Base-by-base conservation (phyloP, 2,797 vertebrate species). In the Myotis planiceps region DNA sequence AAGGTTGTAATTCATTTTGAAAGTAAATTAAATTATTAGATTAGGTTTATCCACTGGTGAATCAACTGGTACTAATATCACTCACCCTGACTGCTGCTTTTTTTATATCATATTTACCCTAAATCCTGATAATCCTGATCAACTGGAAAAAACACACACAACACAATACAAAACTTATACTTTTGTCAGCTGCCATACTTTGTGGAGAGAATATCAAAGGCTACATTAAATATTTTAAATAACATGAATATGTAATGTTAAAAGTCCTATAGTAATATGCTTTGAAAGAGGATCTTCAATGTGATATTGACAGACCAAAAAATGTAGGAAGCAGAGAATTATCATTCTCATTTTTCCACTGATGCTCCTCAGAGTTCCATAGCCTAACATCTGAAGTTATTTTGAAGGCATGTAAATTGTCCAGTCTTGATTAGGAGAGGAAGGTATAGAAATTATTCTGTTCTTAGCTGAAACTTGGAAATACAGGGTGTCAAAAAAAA, bases 141-240 rank as follows among this genome's bases (percentile, higher is more conserved):
- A 92, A 55, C 18, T 71, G 45, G 58, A 69, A 81, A 87, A 89
- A 37, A 45, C 15, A 32, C 45, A 68, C 45, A 6, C 18, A 53
- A 49, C 13, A 19, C 5, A 47, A 23, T 42, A 86, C 25, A 60
- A 76, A 94, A 39, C 39, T 78, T 68, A 23, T 37, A 45, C 47
- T 89, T 92, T 88, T 80, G 21, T 95, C 71, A 47, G 23, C 47
- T 83, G 5, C 19, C 19, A 76, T 75, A 42, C 69, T 87, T 91
- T 88, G 78, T 93, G 81, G 72, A 47, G 85, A 79, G 34, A 82
- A 18, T 84, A 63, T 87, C 42, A 93, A 88, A 93, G 93, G 37
- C 76, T 83, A 75, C 29, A 49, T 89, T 95, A 95, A 95, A 49
- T 95, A 89, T 69, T 78, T 96, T 83, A 76, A 94, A 63, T 87